Evolutionary conservation across 1,140 invertebrate genomes (phyloP).

Genomic region (Apis florea): DNA sequence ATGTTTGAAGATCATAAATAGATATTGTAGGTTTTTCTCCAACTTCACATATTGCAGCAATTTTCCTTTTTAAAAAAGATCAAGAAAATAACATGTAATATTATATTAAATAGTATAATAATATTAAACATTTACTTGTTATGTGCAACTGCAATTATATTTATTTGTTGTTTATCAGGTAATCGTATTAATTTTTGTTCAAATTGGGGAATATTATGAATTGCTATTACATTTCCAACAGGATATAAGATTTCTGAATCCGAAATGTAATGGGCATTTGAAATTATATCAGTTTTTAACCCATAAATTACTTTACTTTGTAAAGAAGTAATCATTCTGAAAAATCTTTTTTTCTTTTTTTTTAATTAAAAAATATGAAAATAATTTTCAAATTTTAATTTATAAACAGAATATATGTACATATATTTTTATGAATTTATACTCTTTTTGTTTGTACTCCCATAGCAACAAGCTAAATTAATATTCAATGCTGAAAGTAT

Average conservation of each 20-base stretch:
- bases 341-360: neutral
- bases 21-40: constrained; percentile 83
- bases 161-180: constrained; percentile 79
- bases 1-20: constrained; percentile 84
- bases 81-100: neutral
- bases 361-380: neutral
- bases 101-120: constrained; percentile 2
- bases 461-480: constrained; percentile 21
- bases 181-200: constrained; percentile 77
- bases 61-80: constrained; percentile 78
- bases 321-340: constrained; percentile 45
- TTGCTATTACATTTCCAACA: constrained; percentile 83
- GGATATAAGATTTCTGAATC: constrained; percentile 86
- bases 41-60: constrained; percentile 80
- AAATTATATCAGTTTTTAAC: constrained; percentile 81
- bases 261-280: constrained; percentile 84
- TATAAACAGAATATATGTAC: neutral
- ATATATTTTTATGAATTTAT: neutral
- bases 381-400: neutral
- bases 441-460: constrained; percentile 11
- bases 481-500: neutral
- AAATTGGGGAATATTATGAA: constrained; percentile 82
- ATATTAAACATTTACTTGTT: constrained; percentile 82
- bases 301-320: constrained; percentile 83
- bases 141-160: constrained; percentile 83